Evolutionary conservation across 2,113 vertebrate species (phyloP).

Genomic region (Pterocles burchelli): DNA sequence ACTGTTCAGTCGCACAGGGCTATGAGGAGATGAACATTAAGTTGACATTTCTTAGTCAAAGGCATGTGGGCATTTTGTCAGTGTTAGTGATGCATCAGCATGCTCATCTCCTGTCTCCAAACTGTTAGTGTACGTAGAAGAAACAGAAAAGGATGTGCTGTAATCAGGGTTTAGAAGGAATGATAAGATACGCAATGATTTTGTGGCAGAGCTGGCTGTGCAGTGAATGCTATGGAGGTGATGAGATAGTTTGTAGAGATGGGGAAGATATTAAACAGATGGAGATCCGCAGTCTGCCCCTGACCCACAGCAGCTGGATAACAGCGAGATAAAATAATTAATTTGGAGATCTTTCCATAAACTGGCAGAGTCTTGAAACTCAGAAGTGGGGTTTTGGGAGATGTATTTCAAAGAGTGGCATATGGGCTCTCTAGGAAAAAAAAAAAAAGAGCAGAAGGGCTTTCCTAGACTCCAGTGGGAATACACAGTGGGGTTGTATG

Average conservation of each 20-base stretch:
- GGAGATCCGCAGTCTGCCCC: neutral
- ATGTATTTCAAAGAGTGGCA: neutral
- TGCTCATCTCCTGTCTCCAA: neutral
- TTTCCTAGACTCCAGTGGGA: neutral
- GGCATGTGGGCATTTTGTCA: neutral
- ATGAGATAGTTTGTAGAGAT: neutral
- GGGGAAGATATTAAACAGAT: neutral
- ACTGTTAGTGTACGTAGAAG: neutral
- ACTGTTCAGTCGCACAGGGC: neutral
- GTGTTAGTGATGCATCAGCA: neutral
- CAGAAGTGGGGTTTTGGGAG: neutral
- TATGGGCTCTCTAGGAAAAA: neutral
- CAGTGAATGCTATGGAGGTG: neutral
- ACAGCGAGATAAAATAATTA: neutral
- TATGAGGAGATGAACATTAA: neutral
- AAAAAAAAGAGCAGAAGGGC: neutral
- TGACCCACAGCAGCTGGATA: neutral
- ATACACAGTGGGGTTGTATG: neutral
- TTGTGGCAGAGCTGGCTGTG: neutral
- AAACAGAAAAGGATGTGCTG: neutral
- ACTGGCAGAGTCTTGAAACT: neutral
- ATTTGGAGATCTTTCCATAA: neutral
- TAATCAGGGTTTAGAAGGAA: neutral
- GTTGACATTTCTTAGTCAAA: slow-evolving; percentile 21
- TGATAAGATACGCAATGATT: neutral